Evolutionary conservation across 2,797 vertebrate genomes (phyloP).

Genomic region (Phrynocephalus vlangalii): DNA sequence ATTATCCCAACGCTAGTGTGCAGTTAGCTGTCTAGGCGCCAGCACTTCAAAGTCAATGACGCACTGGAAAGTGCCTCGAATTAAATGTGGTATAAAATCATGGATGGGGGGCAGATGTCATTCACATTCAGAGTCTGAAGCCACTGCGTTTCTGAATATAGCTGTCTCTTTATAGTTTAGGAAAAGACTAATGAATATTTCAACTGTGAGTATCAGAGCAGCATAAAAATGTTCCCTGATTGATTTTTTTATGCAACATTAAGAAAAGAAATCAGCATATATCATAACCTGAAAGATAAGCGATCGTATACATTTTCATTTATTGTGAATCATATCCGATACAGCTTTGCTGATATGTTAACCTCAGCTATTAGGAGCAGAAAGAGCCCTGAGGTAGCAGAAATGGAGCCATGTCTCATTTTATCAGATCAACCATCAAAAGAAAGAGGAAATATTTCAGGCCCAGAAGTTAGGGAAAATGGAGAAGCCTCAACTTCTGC

Average conservation of each 20-base stretch:
- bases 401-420: conserved; percentile 22
- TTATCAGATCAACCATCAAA: neutral
- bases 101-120: fast-evolving
- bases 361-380: neutral
- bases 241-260: neutral
- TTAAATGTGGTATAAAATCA: neutral
- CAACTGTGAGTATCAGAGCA: conserved; percentile 15
- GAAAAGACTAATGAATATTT: conserved; percentile 25
- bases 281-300: neutral
- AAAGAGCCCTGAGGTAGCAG: neutral
- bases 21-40: neutral
- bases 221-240: neutral
- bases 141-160: conserved; percentile 11
- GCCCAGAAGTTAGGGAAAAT: neutral
- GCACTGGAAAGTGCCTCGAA: neutral
- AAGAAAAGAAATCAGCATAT: conserved; percentile 10
- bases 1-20: neutral
- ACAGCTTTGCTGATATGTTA: conserved; percentile 1
- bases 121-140: neutral
- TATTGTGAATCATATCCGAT: neutral
- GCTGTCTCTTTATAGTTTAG: conserved; percentile 19
- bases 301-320: conserved; percentile 19
- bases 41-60: neutral
- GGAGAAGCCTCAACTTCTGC: too few species aligned
- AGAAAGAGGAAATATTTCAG: neutral